Percentiles rank a stretch among this genome's conserved stretches.
These are phyloP conservation scores for Hydractinia symbiolongicarpus DNA, from an alignment of 30 jellyfish, hydroid and myxozoan species.

Conservation along the genomic window DNA sequence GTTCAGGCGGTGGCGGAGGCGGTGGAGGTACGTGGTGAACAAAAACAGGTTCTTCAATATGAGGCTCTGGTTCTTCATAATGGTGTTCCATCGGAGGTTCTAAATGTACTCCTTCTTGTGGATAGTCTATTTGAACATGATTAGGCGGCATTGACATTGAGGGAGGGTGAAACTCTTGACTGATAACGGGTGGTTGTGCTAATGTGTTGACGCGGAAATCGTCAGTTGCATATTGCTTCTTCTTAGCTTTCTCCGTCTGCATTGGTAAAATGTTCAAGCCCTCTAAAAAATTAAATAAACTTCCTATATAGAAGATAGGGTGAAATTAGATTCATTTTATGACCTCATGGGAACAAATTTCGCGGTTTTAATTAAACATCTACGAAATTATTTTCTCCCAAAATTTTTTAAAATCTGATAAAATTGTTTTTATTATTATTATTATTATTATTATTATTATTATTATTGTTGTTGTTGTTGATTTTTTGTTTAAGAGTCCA, in stretches of 20 bases:
- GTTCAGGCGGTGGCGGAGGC: conserved; percentile 67
- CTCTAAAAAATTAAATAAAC: not conserved
- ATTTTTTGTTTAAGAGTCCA: no score
- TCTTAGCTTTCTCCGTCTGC: conserved; percentile 14
- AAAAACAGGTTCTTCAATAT: conserved; percentile 61
- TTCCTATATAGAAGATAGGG: no score
- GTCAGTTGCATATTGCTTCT: conserved; percentile 11
- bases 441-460: no score
- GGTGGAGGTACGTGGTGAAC: conserved; percentile 80
- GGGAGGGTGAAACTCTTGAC: conserved; percentile 14
- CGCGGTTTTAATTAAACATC: no score
- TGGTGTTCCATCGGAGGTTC: conserved; percentile 38
- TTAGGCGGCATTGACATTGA: conserved; percentile 36
- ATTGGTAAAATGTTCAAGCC: not conserved
- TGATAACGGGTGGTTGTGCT: conserved; percentile 1
- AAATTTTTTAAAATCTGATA: no score
- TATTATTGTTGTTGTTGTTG: no score
- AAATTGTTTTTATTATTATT: no score
- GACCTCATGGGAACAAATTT: no score
- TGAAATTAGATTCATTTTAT: no score
- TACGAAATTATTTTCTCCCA: no score
- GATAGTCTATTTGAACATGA: conserved; percentile 56
- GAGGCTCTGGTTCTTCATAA: conserved; percentile 29
- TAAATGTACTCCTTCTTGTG: conserved; percentile 51
- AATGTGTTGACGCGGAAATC: conserved; percentile 22